These are phyloP conservation scores for Nymphalis c-album DNA, from an alignment of 2,888 invertebrate species.

Conservation along the genomic window DNA sequence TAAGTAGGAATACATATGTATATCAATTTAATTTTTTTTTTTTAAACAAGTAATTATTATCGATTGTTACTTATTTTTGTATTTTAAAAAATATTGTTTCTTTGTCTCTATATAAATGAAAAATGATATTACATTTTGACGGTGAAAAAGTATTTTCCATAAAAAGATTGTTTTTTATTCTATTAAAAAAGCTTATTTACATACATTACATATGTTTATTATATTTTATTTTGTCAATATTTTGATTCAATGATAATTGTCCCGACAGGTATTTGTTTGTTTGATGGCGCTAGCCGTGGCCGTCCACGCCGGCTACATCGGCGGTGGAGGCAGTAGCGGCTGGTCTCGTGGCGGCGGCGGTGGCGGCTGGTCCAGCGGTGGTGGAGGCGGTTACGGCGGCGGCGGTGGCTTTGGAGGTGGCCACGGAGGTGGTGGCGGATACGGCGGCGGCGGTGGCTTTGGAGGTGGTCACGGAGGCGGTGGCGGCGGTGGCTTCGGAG, in stretches of 20 bases:
- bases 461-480: slow-evolving; percentile 43
- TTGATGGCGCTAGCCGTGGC: slow-evolving; percentile 67
- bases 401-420: slow-evolving; percentile 47
- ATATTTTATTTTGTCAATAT: too few relatives aligned
- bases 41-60: too few relatives aligned
- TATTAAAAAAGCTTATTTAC: too few relatives aligned
- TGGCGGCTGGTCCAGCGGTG: slow-evolving; percentile 47
- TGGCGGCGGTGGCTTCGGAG: slow-evolving; percentile 36
- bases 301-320: slow-evolving; percentile 65
- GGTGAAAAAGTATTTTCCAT: too few relatives aligned
- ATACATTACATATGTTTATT: too few relatives aligned
- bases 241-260: slow-evolving; percentile 4
- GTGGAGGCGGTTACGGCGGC: slow-evolving; percentile 43
- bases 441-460: slow-evolving; percentile 48
- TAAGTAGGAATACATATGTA: too few relatives aligned
- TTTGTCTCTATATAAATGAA: too few relatives aligned
- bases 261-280: slow-evolving; percentile 71
- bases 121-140: too few relatives aligned
- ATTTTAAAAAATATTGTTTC: too few relatives aligned
- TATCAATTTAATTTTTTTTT: too few relatives aligned
- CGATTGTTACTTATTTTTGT: too few relatives aligned
- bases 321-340: slow-evolving; percentile 48
- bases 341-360: slow-evolving; percentile 42
- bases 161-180: too few relatives aligned
- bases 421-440: slow-evolving; percentile 54